Percentiles rank a stretch among this genome's conserved stretches.
phyloP scores from a whole-genome alignment of 1,140 invertebrate species.

The Megathymus violae region DNA sequence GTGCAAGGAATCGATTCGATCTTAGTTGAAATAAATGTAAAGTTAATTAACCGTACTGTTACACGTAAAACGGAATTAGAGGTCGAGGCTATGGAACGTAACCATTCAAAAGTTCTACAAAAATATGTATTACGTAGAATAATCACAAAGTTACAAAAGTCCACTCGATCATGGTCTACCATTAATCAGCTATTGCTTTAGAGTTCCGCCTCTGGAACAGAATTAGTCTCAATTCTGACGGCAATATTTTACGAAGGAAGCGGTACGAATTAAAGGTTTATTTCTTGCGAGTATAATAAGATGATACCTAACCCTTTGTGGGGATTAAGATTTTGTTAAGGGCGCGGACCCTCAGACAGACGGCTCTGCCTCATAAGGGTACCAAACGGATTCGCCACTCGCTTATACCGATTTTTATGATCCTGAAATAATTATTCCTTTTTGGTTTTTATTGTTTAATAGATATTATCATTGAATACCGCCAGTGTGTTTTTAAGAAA shows the following conservation, averaged over 20 bases:
- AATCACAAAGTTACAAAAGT: conserved; percentile 17
- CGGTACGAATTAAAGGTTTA: conserved; percentile 72
- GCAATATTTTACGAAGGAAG: conserved; percentile 64
- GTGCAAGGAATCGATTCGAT: no score
- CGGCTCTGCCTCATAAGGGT: conserved; percentile 63
- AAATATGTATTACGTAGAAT: background rate
- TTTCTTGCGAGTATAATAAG: conserved; percentile 80
- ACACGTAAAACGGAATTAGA: no score
- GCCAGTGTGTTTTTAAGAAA: no score
- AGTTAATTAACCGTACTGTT: no score
- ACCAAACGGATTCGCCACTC: conserved; percentile 48
- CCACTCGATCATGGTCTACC: conserved; percentile 19
- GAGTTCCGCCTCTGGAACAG: conserved; percentile 18
- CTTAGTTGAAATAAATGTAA: no score
- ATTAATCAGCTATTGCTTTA: conserved; percentile 31
- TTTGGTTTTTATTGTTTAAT: no score
- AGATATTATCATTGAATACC: no score
- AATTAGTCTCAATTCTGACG: conserved; percentile 38
- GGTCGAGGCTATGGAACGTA: no score
- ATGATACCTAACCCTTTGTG: conserved; percentile 82
- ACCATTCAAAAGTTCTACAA: no score
- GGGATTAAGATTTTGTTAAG: conserved; percentile 83
- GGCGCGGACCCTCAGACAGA: conserved; percentile 63
- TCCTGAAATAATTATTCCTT: conserved; percentile 21
- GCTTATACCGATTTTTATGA: conserved; percentile 76